Base-by-base conservation (phyloP, 1,140 invertebrate species). In the Halyomorpha halys region DNA sequence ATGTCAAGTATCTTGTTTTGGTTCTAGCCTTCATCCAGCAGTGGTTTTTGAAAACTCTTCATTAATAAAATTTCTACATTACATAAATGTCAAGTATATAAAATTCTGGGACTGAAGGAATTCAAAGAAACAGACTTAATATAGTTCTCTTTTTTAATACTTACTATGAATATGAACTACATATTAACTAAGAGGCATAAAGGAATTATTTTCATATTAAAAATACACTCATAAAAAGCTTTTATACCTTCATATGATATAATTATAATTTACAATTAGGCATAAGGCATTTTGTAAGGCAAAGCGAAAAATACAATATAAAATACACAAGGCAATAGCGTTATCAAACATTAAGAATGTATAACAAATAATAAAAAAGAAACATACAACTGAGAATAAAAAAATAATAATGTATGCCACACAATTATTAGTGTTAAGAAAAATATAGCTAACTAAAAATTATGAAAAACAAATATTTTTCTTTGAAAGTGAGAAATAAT, bases 171-270 rank as follows among this genome's bases (percentile, higher is more conserved):
- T 23, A 34, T 9, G 4, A 18, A 49, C 25, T 27, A n/a, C 16
- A 59, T 34, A 59, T 27, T 15, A 25, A 23, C 23, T n/a, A 59
- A 59, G 54, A 34, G 59, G 59, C 30, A 60, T 60, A 44, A 63
- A 51, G 30, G 23, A 53, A 53, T 27, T 25, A 19, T 34, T 39
- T 51, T 34, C 27, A 51, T 63, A 63, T 63, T 63, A 63, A 63
- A 63, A 63, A 63, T 63, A 63, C 62, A 63, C 49, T 53, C 62
- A 63, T 63, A 63, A 53, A 63, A 63, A 63, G 62, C 62, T 54
- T 63, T 63, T 51, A 60, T 19, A 63, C 49, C 62, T 63, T 44
- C n/a, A 60, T 44, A 60, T 39, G 27, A 60, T 44, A 44, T 18
- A 44, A 53, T 25, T 49, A 30, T 63, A 61, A 61, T 61, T 60